Evolutionary conservation across 2,888 invertebrate species (phyloP).

Genomic region (Abrostola tripartita): DNA sequence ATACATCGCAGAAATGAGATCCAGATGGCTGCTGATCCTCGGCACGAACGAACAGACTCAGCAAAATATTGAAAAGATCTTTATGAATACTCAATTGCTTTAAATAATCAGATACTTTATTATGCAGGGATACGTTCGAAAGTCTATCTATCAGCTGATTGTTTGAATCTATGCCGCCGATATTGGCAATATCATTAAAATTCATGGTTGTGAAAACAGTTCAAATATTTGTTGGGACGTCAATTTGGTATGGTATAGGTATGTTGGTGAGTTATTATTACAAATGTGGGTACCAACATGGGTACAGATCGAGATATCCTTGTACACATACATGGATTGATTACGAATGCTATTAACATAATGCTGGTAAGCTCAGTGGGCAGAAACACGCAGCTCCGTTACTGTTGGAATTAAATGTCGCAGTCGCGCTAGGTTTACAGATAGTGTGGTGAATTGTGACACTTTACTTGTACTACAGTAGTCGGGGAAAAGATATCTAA

Average conservation of each 20-base stretch:
- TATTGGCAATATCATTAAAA: conserved; percentile 49
- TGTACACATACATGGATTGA: conserved; percentile 36
- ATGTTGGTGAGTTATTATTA: conserved; percentile 28
- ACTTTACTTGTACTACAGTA: conserved; percentile 3
- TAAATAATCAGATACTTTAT: conserved; percentile 58
- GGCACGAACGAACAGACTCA: conserved; percentile 65
- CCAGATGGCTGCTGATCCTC: conserved; percentile 71
- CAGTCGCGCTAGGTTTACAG: conserved; percentile 16
- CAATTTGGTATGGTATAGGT: conserved; percentile 23
- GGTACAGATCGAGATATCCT: background rate
- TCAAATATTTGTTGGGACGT: conserved; percentile 37
- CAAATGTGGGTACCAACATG: conserved; percentile 18
- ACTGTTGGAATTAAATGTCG: conserved; percentile 43
- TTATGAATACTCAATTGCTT: conserved; percentile 63
- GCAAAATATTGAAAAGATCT: conserved; percentile 61
- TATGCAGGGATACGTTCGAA: conserved; percentile 38
- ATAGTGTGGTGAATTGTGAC: conserved; percentile 11
- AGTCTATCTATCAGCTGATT: conserved; percentile 33
- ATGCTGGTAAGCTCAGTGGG: conserved; percentile 40
- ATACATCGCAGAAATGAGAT: conserved; percentile 69
- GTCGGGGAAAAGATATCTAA: background rate
- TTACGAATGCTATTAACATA: conserved; percentile 43
- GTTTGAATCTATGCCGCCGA: conserved; percentile 44
- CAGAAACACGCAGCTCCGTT: conserved; percentile 31
- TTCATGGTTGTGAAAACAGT: conserved; percentile 50